Conservation (phyloP, 1,140 invertebrate species). For the Papilio xuthus region DNA sequence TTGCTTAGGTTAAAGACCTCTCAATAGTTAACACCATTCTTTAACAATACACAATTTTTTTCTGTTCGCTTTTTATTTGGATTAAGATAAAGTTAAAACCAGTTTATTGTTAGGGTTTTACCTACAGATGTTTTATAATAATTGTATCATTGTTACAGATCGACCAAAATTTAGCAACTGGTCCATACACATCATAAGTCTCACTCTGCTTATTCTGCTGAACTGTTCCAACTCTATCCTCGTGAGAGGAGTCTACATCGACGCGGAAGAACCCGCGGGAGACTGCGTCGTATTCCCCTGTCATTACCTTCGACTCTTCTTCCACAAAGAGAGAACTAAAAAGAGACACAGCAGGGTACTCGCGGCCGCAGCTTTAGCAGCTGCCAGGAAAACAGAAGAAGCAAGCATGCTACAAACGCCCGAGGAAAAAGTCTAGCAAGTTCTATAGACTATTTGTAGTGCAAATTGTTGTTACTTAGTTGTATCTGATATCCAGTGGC, state of each 20-base stretch:
- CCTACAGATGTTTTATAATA: not conserved
- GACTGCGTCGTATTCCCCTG: constrained; percentile 91
- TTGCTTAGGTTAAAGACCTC: not conserved
- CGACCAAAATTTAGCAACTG: constrained; percentile 88
- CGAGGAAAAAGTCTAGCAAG: constrained; percentile 67
- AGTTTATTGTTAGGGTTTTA: not conserved
- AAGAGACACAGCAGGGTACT: constrained; percentile 79
- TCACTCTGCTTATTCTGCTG: constrained; percentile 88
- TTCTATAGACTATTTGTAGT: constrained; percentile 25
- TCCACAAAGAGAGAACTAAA: constrained; percentile 85
- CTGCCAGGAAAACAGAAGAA: constrained; percentile 63
- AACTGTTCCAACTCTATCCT: constrained; percentile 92
- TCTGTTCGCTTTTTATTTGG: not conserved
- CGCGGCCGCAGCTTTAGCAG: constrained; percentile 53
- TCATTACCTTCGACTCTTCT: constrained; percentile 89
- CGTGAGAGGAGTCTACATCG: constrained; percentile 92
- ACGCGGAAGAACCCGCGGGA: constrained; percentile 89
- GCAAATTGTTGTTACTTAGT: constrained; percentile 44
- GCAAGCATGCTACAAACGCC: constrained; percentile 68
- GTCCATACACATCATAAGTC: constrained; percentile 88
- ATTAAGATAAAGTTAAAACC: not conserved
- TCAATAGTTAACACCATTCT: not conserved
- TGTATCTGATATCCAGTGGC: constrained; percentile 36
- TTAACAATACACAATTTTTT: not conserved
- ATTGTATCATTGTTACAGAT: constrained; percentile 72